These are phyloP conservation scores for Heliconius hortense DNA, from an alignment of 2,888 invertebrate species.

Conservation along the genomic window DNA sequence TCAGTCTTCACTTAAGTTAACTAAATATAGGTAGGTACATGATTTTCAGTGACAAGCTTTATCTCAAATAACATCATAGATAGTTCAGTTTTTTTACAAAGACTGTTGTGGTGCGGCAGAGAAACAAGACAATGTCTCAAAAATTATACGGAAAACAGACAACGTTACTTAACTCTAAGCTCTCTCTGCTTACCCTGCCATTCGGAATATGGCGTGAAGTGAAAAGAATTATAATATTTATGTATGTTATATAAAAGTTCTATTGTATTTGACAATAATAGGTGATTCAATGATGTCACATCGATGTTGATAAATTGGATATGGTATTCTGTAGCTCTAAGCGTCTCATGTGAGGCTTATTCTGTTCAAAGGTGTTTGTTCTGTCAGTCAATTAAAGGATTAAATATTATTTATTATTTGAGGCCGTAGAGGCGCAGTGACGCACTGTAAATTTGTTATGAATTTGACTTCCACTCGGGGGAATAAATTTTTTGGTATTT, in stretches of 20 bases:
- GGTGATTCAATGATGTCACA: slow-evolving; percentile 18
- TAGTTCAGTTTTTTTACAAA: too few relatives aligned
- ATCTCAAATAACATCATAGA: too few relatives aligned
- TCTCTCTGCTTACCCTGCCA: not conserved
- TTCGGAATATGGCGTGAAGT: not conserved
- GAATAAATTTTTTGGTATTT: not conserved
- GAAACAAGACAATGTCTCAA: too few relatives aligned
- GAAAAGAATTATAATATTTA: not conserved
- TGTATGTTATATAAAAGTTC: not conserved
- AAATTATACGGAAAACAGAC: too few relatives aligned
- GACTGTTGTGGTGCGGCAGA: too few relatives aligned
- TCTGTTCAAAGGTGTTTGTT: too few relatives aligned
- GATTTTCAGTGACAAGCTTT: too few relatives aligned
- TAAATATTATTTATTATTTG: too few relatives aligned
- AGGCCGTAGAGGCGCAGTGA: too few relatives aligned
- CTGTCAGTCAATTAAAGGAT: too few relatives aligned
- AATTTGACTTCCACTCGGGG: not conserved
- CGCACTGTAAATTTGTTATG: not conserved
- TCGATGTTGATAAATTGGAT: slow-evolving; percentile 8
- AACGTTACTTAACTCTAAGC: not conserved
- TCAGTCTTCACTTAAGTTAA: too few relatives aligned
- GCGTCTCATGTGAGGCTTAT: not conserved
- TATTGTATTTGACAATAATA: slow-evolving; percentile 12
- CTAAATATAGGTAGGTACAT: too few relatives aligned
- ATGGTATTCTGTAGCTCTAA: not conserved